phyloP scores from a whole-genome alignment of 1,140 invertebrate genomes.

The Trichonephila clavipes region DNA sequence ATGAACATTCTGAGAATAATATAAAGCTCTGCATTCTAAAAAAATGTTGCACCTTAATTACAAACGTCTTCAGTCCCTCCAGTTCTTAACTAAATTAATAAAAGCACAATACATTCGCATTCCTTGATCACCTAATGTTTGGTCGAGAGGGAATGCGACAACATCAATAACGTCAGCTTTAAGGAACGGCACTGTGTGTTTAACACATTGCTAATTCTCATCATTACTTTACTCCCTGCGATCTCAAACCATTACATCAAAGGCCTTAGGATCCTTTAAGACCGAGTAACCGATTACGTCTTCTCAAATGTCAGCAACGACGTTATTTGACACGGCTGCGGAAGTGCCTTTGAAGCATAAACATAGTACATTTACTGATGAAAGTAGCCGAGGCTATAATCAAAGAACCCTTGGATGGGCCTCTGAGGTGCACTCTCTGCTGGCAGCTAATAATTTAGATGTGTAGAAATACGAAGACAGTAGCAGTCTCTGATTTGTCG shows the following conservation, averaged over 20 bases:
- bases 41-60: too few species aligned
- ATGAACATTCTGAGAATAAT: too few species aligned
- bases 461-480: background rate
- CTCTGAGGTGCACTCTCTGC: constrained; percentile 3
- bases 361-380: constrained; percentile 12
- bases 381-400: constrained; percentile 10
- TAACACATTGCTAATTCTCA: background rate
- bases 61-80: too few species aligned
- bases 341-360: constrained; percentile 15
- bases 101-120: too few species aligned
- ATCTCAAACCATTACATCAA: background rate
- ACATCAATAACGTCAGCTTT: background rate
- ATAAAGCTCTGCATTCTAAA: too few species aligned
- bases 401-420: background rate
- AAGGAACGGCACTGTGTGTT: background rate
- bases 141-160: background rate
- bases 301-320: constrained; percentile 20
- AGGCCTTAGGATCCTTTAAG: background rate
- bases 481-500: background rate
- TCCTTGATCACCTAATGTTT: too few species aligned
- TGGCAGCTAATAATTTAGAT: constrained; percentile 12
- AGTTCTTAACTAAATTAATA: too few species aligned
- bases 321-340: background rate
- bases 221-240: background rate
- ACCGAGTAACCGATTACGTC: background rate